Evolutionary conservation across 2,797 vertebrate genomes (phyloP).

Genomic region (Diglossa cyanea): DNA sequence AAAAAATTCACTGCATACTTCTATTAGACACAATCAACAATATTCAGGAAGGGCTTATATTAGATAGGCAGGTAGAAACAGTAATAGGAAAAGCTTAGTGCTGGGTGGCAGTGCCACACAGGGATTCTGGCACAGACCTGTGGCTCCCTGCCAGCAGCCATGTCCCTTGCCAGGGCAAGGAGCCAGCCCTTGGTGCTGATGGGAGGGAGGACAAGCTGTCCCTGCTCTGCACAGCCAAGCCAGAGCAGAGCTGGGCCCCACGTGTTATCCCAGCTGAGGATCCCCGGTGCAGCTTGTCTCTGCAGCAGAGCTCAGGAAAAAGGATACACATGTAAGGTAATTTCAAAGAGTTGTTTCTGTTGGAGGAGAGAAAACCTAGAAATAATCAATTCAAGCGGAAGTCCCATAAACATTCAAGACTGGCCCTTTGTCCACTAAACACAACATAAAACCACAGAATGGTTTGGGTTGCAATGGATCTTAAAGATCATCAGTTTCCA

Average conservation of each 20-base stretch:
- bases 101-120: neutral
- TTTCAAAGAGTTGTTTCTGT: neutral
- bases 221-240: neutral
- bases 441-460: neutral
- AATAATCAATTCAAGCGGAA: neutral
- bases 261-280: neutral
- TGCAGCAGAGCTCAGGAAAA: neutral
- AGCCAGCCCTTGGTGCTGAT: neutral
- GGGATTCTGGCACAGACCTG: neutral
- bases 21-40: neutral
- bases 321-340: neutral
- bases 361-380: neutral
- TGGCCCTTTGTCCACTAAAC: neutral
- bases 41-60: neutral
- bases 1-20: neutral
- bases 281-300: neutral
- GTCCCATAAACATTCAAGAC: neutral
- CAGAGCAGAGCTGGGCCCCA: neutral
- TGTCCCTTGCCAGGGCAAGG: neutral
- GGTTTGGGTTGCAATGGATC: neutral
- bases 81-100: neutral
- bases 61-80: neutral
- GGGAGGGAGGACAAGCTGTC: neutral
- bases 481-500: neutral
- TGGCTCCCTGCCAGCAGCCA: neutral